Base-by-base conservation (phyloP, 2,888 invertebrate genomes). In the Xylota segnis region DNA sequence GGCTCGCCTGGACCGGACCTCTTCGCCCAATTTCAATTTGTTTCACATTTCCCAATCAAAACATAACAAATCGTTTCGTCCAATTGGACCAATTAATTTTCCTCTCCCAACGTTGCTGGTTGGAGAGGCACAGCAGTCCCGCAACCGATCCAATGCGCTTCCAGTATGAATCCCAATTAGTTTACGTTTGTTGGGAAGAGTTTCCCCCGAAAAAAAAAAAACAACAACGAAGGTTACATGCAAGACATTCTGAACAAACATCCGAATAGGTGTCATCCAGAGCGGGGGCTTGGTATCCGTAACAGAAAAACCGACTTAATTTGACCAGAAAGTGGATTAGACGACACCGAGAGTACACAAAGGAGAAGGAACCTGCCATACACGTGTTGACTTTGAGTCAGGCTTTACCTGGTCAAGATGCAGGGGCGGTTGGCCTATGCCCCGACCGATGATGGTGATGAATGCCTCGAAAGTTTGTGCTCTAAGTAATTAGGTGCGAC, bases 1-100 rank as follows among this genome's bases (percentile, higher is more conserved):
- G 23, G 23, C 23, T 23, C 3, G 43, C n/a, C 14, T 23, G 16
- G 29, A 52, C 18, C 37, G 32, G 45, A 54, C 29, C 12, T 63
- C 27, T 9, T 37, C 10, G 37, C 10, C 37, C 37, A 56, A 63
- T 70, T 82, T 65, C 56, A 70, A 83, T 77, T 83, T 77, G 77
- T 83, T 77, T 83, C 65, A 54, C 70, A 71, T 77, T 83, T 66
- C 37, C 83, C 77, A 83, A 83, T 83, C 77, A 83, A 77, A 83
- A 77, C 77, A 82, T 70, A 82, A 82, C 82, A 82, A 82, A 82
- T 82, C 77, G 82, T 37, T 65, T 32, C 58, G 14, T 71, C 82
- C 77, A 83, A 71, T 72, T 77, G 71, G 71, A 83, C 77, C 83
- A 83, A 83, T 83, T 71, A 83, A 78, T 83, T 72, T 45, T 16